phyloP scores from a whole-genome alignment of 2,113 vertebrate genomes.

The Channa argus region DNA sequence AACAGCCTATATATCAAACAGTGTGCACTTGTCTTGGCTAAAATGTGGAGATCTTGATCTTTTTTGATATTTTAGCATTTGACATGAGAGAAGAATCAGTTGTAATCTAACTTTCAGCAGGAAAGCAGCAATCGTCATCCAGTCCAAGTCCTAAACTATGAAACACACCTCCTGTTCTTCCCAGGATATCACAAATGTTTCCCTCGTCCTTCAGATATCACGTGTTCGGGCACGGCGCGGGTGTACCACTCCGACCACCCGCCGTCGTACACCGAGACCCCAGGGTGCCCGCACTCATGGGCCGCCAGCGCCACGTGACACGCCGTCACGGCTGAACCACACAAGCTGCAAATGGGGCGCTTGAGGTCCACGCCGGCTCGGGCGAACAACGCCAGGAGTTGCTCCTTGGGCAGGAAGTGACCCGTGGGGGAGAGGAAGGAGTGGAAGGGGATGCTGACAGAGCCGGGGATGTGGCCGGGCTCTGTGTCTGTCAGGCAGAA shows the following conservation, averaged over 20 bases:
- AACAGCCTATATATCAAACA: too few relatives aligned
- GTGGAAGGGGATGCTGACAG: slow-evolving; percentile 88
- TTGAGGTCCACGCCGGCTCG: slow-evolving; percentile 83
- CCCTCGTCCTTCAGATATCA: slow-evolving; percentile 89
- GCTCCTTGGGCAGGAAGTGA: slow-evolving; percentile 85
- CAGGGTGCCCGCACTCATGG: slow-evolving; percentile 87
- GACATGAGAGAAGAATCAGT: neutral
- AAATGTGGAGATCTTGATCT: too few relatives aligned
- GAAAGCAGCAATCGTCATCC: neutral
- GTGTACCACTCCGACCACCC: slow-evolving; percentile 95
- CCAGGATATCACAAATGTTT: slow-evolving; percentile 82
- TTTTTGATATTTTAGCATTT: too few relatives aligned
- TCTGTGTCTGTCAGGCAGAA: slow-evolving; percentile 84
- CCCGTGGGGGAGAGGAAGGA: slow-evolving; percentile 86
- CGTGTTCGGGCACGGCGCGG: slow-evolving; percentile 85
- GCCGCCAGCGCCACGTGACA: slow-evolving; percentile 89
- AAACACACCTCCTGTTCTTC: neutral
- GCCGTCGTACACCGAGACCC: slow-evolving; percentile 88
- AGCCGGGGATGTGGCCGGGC: slow-evolving; percentile 91
- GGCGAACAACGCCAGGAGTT: slow-evolving; percentile 84
- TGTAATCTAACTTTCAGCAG: neutral
- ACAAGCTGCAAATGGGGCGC: slow-evolving; percentile 84
- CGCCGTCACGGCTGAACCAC: slow-evolving; percentile 90
- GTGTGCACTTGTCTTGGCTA: too few relatives aligned
- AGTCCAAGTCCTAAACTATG: neutral